Conservation (phyloP, 2,888 invertebrate genomes). For the Unio pictorum region DNA sequence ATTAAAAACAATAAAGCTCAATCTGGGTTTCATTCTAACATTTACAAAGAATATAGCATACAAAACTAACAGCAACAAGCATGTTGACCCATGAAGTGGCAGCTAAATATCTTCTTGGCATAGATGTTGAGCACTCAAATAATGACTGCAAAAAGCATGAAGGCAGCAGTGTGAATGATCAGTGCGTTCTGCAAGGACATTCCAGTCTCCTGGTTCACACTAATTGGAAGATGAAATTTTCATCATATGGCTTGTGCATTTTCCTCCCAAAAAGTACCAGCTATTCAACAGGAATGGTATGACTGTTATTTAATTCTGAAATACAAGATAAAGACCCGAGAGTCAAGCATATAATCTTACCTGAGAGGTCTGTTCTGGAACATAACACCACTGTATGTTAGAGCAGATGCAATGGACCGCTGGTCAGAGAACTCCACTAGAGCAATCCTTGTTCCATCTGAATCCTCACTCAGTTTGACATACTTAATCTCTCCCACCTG, state of each 20-base stretch:
- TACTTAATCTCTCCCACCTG: conserved; percentile 95
- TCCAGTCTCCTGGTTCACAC: neutral
- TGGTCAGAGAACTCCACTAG: conserved; percentile 96
- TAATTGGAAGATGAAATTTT: neutral
- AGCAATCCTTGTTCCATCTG: conserved; percentile 79
- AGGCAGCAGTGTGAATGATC: neutral
- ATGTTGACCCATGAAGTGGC: too few species aligned
- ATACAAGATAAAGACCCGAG: neutral
- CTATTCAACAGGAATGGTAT: too few species aligned
- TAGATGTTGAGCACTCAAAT: too few species aligned
- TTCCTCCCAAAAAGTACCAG: too few species aligned
- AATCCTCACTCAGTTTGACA: conserved; percentile 86
- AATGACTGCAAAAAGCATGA: too few species aligned
- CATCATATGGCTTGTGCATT: too few species aligned
- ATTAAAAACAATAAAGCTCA: too few species aligned
- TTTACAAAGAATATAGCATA: too few species aligned
- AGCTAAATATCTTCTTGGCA: too few species aligned
- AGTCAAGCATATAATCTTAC: conserved; percentile 53
- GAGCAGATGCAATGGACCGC: conserved; percentile 86
- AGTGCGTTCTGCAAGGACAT: neutral
- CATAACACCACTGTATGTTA: conserved; percentile 83
- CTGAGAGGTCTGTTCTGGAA: conserved; percentile 81
- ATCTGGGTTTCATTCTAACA: too few species aligned
- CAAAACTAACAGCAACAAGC: too few species aligned
- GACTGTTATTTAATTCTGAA: too few species aligned